Evolutionary conservation across 2,113 vertebrate species (phyloP), one percentile per base, ranked within the genome.

Genomic region (Phasianus colchicus): DNA sequence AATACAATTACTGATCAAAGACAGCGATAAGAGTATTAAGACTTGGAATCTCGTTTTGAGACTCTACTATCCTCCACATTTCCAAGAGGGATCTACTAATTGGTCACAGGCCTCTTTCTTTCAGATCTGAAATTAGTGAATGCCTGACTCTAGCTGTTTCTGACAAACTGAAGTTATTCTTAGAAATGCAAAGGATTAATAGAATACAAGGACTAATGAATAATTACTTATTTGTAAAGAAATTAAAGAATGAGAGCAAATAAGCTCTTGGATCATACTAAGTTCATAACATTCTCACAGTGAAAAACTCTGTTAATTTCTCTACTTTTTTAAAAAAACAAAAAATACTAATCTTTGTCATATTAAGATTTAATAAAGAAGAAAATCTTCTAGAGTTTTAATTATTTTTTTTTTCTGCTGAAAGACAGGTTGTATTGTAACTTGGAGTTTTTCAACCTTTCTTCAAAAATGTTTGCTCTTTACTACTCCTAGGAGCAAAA

Each of bases 251-350:
- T 65, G 78, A 92, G 36, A 83, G 43, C 18, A 93, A 88, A 22
- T 64, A 88, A 84, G 16, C 70, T 77, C 45, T 89, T 55, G 48
- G 29, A 69, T 96, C 64, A 91, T 24, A 69, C 5, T 63, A 80
- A 91, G 12, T 79, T 24, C 42, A 58, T 61, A 25, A 40, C 73
- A 73, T 83, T 32, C 52, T 95, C 67, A 90, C 67, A 86, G 66
- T 93, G 83, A 95, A 94, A 95, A 83, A 5, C 7, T 42, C 48
- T 55, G 32, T 82, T 97, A 79, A 90, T 95, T 96, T 85, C 14
- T 86, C 18, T 80, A 73, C 10, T 86, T 21, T 30, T 34, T 81
- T 58, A 8, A 40, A 63, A 63, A 63, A 14, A 12, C 38, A 63
- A 63, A 38, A 36, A 38, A 70, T 43, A 83, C 52, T 84, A 92